Evolutionary conservation across 2,888 invertebrate species (phyloP), one percentile per base, ranked within the genome.

Genomic region (Callimorpha dominula): DNA sequence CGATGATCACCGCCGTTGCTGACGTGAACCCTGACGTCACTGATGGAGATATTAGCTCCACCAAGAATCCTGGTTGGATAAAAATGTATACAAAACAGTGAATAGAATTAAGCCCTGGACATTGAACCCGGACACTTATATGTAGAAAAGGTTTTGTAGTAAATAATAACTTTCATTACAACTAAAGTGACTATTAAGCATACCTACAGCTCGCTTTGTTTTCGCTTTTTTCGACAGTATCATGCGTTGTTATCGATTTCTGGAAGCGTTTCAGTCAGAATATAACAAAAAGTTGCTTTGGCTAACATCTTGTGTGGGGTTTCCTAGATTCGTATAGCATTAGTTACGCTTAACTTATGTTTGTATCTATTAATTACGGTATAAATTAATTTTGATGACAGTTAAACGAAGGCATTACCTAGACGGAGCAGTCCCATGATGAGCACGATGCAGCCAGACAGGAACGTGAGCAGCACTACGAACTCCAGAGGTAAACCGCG

Each of bases 11-110:
- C 0, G 98, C 97, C 40, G 98, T 98, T 14, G 98, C 98, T 2
- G 98, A 97, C 63, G 98, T 98, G 90, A 98, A 98, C 2, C 98
- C 98, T 80, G 97, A 97, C 31, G 97, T 97, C 70, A 98, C 98
- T 14, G 98, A 97, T 46, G 97, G 96, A 0, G 98, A 98, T 83
- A 98, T 98, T 87, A 98, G 97, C 84, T 98, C 98, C 72, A 98
- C 97, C 81, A 98, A 93, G 90, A 98, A 98, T 70, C 98, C 98
- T 98, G 90, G 15, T n/a, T 11, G 11, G 4, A 40, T 31, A 0
- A 40, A 50, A 17, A 5, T 52, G 15, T 46, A 46, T 14, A 54
- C 11, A 52, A 31, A 11, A 11, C 15, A 4, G 8, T 17, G 6
- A 52, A 52, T 66, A 11, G 17, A 43, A 0, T 9, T 46, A 46